phyloP scores from a whole-genome alignment of 30 jellyfish, hydroid and myxozoan genomes.

The Cassiopea xamachana region DNA sequence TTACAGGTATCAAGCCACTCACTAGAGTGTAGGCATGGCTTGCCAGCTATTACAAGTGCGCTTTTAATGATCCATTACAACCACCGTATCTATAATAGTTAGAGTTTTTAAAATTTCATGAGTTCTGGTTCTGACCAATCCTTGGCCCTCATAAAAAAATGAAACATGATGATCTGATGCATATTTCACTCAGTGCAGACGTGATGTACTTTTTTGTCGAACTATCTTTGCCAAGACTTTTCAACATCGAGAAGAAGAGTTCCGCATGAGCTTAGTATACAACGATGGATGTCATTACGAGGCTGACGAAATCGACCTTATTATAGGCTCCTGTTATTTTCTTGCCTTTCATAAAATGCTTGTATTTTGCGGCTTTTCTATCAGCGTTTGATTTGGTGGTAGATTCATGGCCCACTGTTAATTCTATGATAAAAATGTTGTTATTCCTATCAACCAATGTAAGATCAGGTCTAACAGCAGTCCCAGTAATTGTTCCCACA shows the following conservation, averaged over 20 bases:
- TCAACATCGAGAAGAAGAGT: background rate
- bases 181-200: too few species aligned
- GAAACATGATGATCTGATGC: too few species aligned
- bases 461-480: slow-evolving; percentile 20
- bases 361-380: slow-evolving; percentile 5
- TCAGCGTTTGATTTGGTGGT: slow-evolving; percentile 13
- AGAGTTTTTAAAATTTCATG: too few species aligned
- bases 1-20: background rate
- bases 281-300: slow-evolving; percentile 16
- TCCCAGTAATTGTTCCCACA: slow-evolving; percentile 2
- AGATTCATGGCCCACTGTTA: slow-evolving; percentile 25
- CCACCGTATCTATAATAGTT: background rate
- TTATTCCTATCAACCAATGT: background rate
- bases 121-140: too few species aligned
- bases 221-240: background rate
- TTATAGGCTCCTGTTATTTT: background rate
- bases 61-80: background rate
- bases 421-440: background rate
- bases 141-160: too few species aligned
- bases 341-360: background rate
- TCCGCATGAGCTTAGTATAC: background rate
- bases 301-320: background rate
- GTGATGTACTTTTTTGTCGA: background rate
- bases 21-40: slow-evolving; percentile 16
- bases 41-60: background rate